phyloP scores from a whole-genome alignment of 2,797 vertebrate species.

The Karalla daura region DNA sequence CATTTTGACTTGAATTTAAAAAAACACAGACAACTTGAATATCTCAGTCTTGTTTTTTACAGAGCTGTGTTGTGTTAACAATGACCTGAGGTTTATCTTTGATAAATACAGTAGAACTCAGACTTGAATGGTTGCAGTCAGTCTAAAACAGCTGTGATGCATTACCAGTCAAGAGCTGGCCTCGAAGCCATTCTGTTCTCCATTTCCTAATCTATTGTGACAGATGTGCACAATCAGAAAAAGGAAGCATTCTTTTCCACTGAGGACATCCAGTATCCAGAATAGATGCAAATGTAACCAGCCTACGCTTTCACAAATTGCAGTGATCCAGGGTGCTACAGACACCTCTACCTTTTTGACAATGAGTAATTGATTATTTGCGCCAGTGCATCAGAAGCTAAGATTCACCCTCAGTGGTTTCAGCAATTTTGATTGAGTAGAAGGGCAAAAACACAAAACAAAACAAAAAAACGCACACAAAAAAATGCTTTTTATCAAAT shows the following conservation, averaged over 20 bases:
- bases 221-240: slow-evolving; percentile 76
- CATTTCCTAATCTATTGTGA: slow-evolving; percentile 76
- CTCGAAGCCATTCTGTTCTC: slow-evolving; percentile 67
- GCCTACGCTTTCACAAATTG: too few species aligned
- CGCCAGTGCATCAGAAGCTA: too few species aligned
- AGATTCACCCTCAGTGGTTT: too few species aligned
- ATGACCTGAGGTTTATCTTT: slow-evolving; percentile 46
- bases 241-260: slow-evolving; percentile 69
- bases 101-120: slow-evolving; percentile 59
- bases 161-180: slow-evolving; percentile 66
- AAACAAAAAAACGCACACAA: too few species aligned
- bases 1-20: slow-evolving; percentile 4
- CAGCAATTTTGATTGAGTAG: too few species aligned
- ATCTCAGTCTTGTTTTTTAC: neutral
- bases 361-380: too few species aligned
- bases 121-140: slow-evolving; percentile 51
- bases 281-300: slow-evolving; percentile 36
- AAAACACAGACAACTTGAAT: slow-evolving; percentile 2
- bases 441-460: too few species aligned
- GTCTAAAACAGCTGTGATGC: slow-evolving; percentile 77
- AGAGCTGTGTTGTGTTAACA: slow-evolving; percentile 13
- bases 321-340: too few species aligned
- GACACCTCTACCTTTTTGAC: too few species aligned
- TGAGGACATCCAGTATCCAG: slow-evolving; percentile 53
- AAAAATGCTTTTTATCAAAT: too few species aligned